phyloP scores from a whole-genome alignment of 2,797 vertebrate genomes.

The Notoglanidium macrostoma region DNA sequence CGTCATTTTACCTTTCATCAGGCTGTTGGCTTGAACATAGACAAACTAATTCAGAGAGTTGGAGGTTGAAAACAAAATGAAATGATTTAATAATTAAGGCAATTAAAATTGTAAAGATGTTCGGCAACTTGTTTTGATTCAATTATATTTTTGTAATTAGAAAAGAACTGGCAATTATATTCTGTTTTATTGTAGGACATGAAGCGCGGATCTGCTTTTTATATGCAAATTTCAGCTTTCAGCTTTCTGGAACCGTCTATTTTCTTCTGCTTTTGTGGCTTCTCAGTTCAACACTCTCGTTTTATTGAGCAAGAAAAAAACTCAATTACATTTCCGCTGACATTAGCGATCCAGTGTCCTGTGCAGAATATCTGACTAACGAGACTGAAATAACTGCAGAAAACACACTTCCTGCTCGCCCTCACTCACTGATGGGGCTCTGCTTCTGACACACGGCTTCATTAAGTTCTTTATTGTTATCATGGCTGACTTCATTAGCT shows the following conservation, averaged over 20 bases:
- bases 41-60: not conserved
- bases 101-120: not conserved
- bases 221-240: not conserved
- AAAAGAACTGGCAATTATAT: not conserved
- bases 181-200: not conserved
- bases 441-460: conserved; percentile 24
- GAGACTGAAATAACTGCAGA: conserved; percentile 16
- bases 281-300: not conserved
- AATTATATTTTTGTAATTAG: not conserved
- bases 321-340: not conserved
- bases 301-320: not conserved
- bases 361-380: not conserved
- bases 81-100: not conserved
- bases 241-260: not conserved
- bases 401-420: not conserved
- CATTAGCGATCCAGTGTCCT: not conserved
- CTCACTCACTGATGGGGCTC: not conserved
- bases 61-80: not conserved
- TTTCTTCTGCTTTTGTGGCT: not conserved
- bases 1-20: too few relatives aligned
- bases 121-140: not conserved
- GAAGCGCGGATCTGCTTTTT: too few relatives aligned
- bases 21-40: not conserved
- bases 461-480: conserved; percentile 27
- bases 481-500: conserved; percentile 14